Conservation (phyloP, 1,140 invertebrate species). For the Camponotus pennsylvanicus region DNA sequence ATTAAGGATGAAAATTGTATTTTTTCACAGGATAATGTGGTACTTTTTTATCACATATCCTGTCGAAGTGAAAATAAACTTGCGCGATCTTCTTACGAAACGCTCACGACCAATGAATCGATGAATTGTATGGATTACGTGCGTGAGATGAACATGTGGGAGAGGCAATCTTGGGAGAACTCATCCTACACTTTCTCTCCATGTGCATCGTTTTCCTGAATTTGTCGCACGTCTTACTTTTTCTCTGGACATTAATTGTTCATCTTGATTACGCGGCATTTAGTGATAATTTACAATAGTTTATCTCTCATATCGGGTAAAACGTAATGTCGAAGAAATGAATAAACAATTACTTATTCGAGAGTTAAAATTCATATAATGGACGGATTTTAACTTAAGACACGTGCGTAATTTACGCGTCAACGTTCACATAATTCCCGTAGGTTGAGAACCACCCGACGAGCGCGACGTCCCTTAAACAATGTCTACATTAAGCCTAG, state of each 20-base stretch:
- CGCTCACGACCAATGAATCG: slow-evolving; percentile 39
- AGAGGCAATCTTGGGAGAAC: slow-evolving; percentile 54
- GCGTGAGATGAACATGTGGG: slow-evolving; percentile 58
- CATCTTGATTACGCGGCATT: slow-evolving; percentile 4
- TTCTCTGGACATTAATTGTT: slow-evolving; percentile 1
- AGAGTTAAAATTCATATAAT: background rate
- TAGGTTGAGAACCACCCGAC: slow-evolving; percentile 66
- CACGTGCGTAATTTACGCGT: background rate
- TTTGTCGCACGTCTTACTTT: slow-evolving; percentile 53
- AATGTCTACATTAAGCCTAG: slow-evolving; percentile 73
- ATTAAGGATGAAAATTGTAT: background rate
- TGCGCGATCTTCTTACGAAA: slow-evolving; percentile 54
- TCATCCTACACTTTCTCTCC: slow-evolving; percentile 64
- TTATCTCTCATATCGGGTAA: background rate
- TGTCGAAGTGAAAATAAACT: slow-evolving; percentile 54
- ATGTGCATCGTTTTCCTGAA: slow-evolving; percentile 49
- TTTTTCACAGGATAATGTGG: background rate
- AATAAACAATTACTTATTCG: background rate
- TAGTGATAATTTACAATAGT: background rate
- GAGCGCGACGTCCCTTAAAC: slow-evolving; percentile 55
- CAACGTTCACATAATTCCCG: background rate
- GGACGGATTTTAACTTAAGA: background rate
- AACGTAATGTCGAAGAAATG: background rate
- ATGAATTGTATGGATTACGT: slow-evolving; percentile 64
- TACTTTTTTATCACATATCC: background rate